These are phyloP conservation scores for Athripsodes cinereus DNA, from an alignment of 2,888 invertebrate genomes.

Conservation along the genomic window DNA sequence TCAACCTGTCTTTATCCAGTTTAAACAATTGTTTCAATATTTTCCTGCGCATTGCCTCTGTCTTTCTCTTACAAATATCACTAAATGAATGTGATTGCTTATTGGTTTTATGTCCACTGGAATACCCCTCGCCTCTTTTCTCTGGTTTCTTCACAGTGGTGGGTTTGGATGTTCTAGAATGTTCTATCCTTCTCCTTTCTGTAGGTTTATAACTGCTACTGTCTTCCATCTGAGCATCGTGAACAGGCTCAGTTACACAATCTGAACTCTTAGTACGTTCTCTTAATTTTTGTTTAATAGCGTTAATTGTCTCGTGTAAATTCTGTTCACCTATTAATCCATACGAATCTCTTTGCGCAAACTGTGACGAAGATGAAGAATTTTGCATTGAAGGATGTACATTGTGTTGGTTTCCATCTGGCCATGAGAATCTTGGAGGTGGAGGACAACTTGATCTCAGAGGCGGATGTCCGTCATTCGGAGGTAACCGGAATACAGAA, in stretches of 20 bases:
- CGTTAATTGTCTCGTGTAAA: constrained; percentile 22
- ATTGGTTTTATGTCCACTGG: constrained; percentile 10
- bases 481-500: neutral
- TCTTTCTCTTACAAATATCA: constrained; percentile 14
- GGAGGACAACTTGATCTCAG: neutral
- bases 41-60: constrained; percentile 31
- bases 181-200: constrained; percentile 24
- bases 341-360: neutral
- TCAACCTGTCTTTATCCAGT: constrained; percentile 48
- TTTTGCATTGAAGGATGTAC: neutral
- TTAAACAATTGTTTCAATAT: constrained; percentile 48
- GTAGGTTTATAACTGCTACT: constrained; percentile 10
- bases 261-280: constrained; percentile 21
- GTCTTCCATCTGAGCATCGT: constrained; percentile 1
- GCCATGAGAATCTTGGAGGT: neutral
- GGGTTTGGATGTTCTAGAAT: constrained; percentile 17
- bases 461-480: neutral
- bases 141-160: constrained; percentile 7
- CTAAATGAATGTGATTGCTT: neutral
- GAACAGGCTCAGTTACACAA: neutral
- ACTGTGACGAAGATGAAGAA: neutral
- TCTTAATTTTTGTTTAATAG: constrained; percentile 23
- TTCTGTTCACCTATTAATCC: constrained; percentile 12
- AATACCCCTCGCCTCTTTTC: constrained; percentile 14
- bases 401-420: neutral